Conservation (phyloP, 2,888 invertebrate species). For the Eucriotettix oculatus region DNA sequence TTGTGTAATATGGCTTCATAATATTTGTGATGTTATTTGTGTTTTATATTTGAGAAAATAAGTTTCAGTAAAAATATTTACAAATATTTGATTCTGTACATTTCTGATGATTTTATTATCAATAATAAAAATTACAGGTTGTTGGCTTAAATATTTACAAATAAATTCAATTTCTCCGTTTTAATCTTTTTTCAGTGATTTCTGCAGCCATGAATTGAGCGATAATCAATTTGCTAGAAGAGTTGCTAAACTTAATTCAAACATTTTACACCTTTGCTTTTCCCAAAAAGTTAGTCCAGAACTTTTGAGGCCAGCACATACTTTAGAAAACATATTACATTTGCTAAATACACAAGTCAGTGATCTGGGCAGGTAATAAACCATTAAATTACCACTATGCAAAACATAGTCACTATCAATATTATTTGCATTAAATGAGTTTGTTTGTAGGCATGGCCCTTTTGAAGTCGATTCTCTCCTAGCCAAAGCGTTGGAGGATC, state of each 20-base stretch:
- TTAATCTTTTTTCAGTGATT: constrained; percentile 44
- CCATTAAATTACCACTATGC: background rate
- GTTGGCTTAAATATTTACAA: background rate
- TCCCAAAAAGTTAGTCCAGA: constrained; percentile 53
- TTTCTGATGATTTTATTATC: too few relatives aligned
- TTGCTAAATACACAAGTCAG: constrained; percentile 46
- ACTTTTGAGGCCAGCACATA: constrained; percentile 46
- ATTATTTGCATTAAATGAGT: too few relatives aligned
- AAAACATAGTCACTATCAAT: too few relatives aligned
- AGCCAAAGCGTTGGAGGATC: constrained; percentile 44
- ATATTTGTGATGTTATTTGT: too few relatives aligned
- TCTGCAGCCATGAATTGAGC: constrained; percentile 52
- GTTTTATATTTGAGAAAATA: too few relatives aligned
- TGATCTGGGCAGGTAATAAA: constrained; percentile 51
- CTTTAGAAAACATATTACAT: constrained; percentile 53
- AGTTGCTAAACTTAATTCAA: constrained; percentile 63
- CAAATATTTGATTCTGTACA: too few relatives aligned
- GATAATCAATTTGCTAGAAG: constrained; percentile 56
- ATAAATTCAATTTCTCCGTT: background rate
- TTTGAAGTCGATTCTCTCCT: constrained; percentile 38
- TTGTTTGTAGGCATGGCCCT: constrained; percentile 36
- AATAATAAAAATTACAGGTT: too few relatives aligned
- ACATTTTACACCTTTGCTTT: constrained; percentile 61
- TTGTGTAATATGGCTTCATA: too few relatives aligned
- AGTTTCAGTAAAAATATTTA: too few relatives aligned